Percentiles rank a stretch among this genome's conserved stretches.
Conservation (phyloP, 2,797 vertebrate species). For the Rhinoraja longicauda region DNA sequence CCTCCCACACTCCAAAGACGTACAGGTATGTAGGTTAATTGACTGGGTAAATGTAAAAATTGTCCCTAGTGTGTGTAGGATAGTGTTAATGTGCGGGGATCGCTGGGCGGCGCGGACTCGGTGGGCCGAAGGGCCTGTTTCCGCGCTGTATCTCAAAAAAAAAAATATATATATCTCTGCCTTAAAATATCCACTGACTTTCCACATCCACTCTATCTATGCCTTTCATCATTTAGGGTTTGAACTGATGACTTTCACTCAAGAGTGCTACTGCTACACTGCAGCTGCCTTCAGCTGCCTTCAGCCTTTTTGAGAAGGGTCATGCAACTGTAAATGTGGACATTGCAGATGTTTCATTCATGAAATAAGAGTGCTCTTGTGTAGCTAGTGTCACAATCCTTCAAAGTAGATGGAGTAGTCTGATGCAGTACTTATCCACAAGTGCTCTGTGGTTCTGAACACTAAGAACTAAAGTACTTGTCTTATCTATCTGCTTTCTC, state of each 20-base stretch:
- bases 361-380: not conserved
- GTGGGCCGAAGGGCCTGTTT: too few species aligned
- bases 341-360: not conserved
- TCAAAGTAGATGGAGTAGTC: not conserved
- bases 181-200: too few species aligned
- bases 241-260: not conserved
- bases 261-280: not conserved
- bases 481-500: not conserved
- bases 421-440: not conserved
- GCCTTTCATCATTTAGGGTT: not conserved
- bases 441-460: not conserved
- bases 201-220: too few species aligned
- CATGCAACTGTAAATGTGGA: not conserved
- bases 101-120: too few species aligned
- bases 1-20: too few species aligned
- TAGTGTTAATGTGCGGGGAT: too few species aligned
- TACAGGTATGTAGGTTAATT: too few species aligned
- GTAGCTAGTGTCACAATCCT: not conserved
- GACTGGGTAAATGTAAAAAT: too few species aligned
- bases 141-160: too few species aligned
- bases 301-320: not conserved
- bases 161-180: too few species aligned
- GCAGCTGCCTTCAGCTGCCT: too few species aligned
- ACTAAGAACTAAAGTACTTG: not conserved
- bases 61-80: too few species aligned